Evolutionary conservation across 2,888 invertebrate species (phyloP).

Genomic region (Harpagoxenus sublaevis): DNA sequence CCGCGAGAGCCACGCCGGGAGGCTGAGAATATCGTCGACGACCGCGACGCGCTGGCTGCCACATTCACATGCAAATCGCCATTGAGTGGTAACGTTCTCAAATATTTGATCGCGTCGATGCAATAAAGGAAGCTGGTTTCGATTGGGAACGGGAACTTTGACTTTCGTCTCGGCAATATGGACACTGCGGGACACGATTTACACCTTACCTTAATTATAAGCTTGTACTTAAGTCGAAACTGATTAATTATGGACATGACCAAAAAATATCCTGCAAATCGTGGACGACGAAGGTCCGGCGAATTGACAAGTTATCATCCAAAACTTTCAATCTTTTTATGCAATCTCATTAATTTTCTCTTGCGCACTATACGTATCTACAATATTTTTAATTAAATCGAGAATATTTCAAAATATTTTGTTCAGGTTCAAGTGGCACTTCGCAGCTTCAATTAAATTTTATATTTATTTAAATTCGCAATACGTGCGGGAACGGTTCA

Average conservation of each 20-base stretch:
- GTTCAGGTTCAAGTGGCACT: not conserved
- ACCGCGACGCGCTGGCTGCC: constrained; percentile 29
- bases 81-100: constrained; percentile 49
- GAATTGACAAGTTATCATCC: not conserved
- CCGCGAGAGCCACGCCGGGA: constrained; percentile 26
- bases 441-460: constrained; percentile 57
- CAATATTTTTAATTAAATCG: not conserved
- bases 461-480: constrained; percentile 7
- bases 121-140: constrained; percentile 49
- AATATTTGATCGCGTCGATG: constrained; percentile 43
- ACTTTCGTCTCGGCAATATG: constrained; percentile 9
- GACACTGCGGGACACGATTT: not conserved
- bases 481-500: not conserved
- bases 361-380: not conserved
- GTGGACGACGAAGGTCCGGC: not conserved
- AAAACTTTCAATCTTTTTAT: not conserved
- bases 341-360: not conserved
- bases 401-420: constrained; percentile 52
- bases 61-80: constrained; percentile 55
- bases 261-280: not conserved
- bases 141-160: constrained; percentile 17
- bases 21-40: constrained; percentile 32
- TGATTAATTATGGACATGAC: constrained; percentile 9
- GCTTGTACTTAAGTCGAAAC: not conserved
- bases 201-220: constrained; percentile 9